A percentile compares a stretch with the other conserved stretches of the same genome.
These are phyloP conservation scores for Lordiphosa mommai DNA, from an alignment of 1,140 invertebrate species.

Conservation along the genomic window DNA sequence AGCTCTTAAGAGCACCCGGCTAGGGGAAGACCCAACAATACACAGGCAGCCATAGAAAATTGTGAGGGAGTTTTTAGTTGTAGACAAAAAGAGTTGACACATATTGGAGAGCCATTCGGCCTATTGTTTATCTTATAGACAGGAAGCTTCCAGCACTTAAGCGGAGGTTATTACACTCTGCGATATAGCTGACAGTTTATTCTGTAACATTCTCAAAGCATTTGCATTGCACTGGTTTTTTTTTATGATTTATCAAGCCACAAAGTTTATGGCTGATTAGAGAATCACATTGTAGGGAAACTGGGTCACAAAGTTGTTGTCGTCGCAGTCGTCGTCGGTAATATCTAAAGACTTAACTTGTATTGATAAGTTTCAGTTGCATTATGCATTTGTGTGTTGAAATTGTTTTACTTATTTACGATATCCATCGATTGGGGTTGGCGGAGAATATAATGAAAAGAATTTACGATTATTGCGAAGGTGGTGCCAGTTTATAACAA, in stretches of 20 bases:
- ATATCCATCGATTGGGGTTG: background rate
- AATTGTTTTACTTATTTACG: slow-evolving; percentile 1
- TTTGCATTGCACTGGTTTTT: slow-evolving; percentile 20
- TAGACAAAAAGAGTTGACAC: slow-evolving; percentile 41
- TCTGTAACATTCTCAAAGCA: background rate
- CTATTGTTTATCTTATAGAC: slow-evolving; percentile 36
- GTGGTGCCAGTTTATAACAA: background rate
- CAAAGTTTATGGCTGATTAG: slow-evolving; percentile 40
- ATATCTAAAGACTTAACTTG: slow-evolving; percentile 39
- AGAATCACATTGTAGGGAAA: slow-evolving; percentile 44
- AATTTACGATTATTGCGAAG: slow-evolving; percentile 12
- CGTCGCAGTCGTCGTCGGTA: slow-evolving; percentile 13
- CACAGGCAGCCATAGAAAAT: slow-evolving; percentile 11
- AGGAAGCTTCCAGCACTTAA: slow-evolving; percentile 26
- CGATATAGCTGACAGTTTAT: slow-evolving; percentile 6
- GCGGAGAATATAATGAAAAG: background rate
- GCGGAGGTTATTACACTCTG: slow-evolving; percentile 42
- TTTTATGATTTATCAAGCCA: slow-evolving; percentile 31
- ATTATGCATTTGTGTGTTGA: slow-evolving; percentile 21
- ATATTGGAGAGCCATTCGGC: slow-evolving; percentile 28
- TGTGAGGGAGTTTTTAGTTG: slow-evolving; percentile 4
- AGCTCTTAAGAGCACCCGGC: background rate
- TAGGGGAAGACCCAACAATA: slow-evolving; percentile 32
- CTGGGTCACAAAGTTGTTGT: slow-evolving; percentile 50
- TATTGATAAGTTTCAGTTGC: slow-evolving; percentile 31